Base-by-base conservation (phyloP, 2,888 invertebrate species). In the Charanyca ferruginea region DNA sequence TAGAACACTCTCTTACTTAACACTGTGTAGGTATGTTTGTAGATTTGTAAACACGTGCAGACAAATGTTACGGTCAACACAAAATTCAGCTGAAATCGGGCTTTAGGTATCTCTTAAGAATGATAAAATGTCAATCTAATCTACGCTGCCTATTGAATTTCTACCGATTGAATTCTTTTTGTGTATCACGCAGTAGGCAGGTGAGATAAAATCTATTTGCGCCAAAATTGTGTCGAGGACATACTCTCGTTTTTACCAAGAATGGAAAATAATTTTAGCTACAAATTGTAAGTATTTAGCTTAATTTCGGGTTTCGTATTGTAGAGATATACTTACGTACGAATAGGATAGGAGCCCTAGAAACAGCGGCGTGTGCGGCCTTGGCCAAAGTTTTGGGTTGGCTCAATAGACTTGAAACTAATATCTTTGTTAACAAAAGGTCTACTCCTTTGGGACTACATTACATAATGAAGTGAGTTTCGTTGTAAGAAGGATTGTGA, bases 341-440 rank as follows among this genome's bases (percentile, higher is more conserved):
- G n/a, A 16, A 51, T n/a, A 55, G 62, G 41, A 58, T 44, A 58
- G 58, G 42, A 55, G n/a, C 16, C 45, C 45, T 75, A 69, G 64
- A 59, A 57, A 70, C 47, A 35, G 54, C 45, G 54, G 54, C 18
- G 65, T 35, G 41, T 42, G 65, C 38, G 58, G 51, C 70, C 51
- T 75, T 73, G 49, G 51, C 8, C 1, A 75, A 73, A 73, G 59
- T 73, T 73, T 73, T 57, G 73, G 73, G 73, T 60, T 57, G 32
- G 52, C 55, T 70, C 65, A 69, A 69, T 75, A 75, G 51, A 75
- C 48, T 73, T 57, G 58, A 70, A 73, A 75, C 73, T 75, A 73
- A 75, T 65, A 70, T 60, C 65, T 70, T 76, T 53, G 75, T 69
- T 74, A 65, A 60, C 69, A 69, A 69, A 73, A 75, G 70, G 64